Evolutionary conservation across 2,888 invertebrate genomes (phyloP), one percentile per base, ranked within the genome.

Genomic region (Taphrorychus bicolor): DNA sequence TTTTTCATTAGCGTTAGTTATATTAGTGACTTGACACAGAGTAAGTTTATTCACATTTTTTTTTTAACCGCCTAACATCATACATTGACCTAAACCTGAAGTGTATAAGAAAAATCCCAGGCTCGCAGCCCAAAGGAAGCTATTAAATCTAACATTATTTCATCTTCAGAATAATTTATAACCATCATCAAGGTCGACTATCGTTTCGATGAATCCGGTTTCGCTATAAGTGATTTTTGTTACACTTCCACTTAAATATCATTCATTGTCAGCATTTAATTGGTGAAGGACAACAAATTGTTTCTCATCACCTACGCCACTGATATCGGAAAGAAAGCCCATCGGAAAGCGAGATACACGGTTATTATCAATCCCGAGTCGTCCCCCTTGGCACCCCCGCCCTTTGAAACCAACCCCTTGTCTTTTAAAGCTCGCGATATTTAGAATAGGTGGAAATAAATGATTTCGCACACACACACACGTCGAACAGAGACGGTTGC

Each of bases 131-230:
- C 22, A 21, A 23, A 68, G 64, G 59, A 68, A 68, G 63, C 76
- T 75, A 74, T 77, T 76, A 78, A 67, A 75, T 76, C 76, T 76
- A 77, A 76, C n/a, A n/a, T n/a, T 76, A 77, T 76, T 76, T 75
- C 72, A 73, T 77, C 74, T 76, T 74, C 73, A 73, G 75, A 23
- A 59, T 54, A 63, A 68, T 63, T 68, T 59, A 59, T 59, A 59
- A 56, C 49, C 54, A 57, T n/a, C n/a, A n/a, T 64, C 59, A 68
- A 68, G 63, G 64, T 23, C 68, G 56, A 48, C 19, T 23, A 17
- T 48, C 49, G 14, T n/a, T 42, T 53, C 53, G 56, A 49, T 59
- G 21, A 59, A 68, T 63, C 68, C 68, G 63, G 63, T 68, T 62
- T 62, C 22, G 41, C 19, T 54, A n/a, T 48, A 56, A 62, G 62